A percentile compares a stretch with the other conserved stretches of the same genome.
These are phyloP conservation scores for Tinea pellionella DNA, from an alignment of 2,888 invertebrate species.

Conservation along the genomic window DNA sequence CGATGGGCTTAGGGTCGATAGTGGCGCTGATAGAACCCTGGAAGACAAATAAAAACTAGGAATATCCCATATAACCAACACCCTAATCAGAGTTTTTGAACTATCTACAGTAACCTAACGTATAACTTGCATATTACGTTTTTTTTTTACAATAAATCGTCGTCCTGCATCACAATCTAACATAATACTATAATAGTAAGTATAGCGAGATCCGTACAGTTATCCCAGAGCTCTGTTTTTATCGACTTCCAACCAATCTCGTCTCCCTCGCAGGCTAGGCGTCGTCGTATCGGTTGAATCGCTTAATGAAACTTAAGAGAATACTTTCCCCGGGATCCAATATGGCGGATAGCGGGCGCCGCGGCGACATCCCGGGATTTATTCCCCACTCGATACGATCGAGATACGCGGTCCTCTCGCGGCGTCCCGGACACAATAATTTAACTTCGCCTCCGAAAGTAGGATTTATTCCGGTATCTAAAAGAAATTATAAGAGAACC, in stretches of 20 bases:
- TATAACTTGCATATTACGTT: too few relatives aligned
- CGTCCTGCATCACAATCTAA: too few relatives aligned
- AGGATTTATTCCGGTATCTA: conserved; percentile 37
- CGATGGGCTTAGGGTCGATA: conserved; percentile 5
- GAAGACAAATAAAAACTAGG: not conserved
- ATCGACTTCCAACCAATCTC: not conserved
- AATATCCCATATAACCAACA: not conserved
- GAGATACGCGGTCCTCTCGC: conserved; percentile 37
- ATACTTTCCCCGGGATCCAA: conserved; percentile 57
- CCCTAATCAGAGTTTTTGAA: not conserved
- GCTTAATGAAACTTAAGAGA: conserved; percentile 67
- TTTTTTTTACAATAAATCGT: too few relatives aligned
- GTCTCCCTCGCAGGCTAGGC: not conserved
- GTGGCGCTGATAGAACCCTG: conserved; percentile 3
- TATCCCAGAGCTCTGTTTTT: not conserved
- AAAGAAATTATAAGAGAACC: conserved; percentile 57
- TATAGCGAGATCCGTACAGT: not conserved
- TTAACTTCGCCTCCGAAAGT: conserved; percentile 45
- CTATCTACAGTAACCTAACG: too few relatives aligned
- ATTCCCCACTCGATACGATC: conserved; percentile 51
- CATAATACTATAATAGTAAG: too few relatives aligned
- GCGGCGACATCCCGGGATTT: conserved; percentile 45
- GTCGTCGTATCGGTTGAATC: conserved; percentile 45
- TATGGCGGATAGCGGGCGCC: conserved; percentile 32
- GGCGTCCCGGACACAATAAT: conserved; percentile 43